Evolutionary conservation across 2,797 vertebrate species (phyloP).

Genomic region (Sebastes diaconus): DNA sequence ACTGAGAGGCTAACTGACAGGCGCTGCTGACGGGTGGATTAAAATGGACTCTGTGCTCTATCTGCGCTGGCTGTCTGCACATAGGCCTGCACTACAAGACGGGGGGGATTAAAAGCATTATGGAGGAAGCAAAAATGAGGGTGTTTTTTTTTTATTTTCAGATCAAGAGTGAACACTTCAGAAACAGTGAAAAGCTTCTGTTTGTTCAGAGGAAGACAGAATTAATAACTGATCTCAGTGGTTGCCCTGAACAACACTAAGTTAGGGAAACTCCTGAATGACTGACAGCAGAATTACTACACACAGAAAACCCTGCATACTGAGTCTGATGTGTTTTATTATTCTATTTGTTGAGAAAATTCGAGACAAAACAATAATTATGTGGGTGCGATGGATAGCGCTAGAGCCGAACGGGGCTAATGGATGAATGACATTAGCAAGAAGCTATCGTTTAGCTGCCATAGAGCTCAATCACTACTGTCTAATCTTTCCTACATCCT

Average conservation of each 20-base stretch:
- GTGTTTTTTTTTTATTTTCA: neutral
- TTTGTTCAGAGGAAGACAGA: neutral
- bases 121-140: neutral
- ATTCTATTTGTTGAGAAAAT: too few species aligned
- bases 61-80: neutral
- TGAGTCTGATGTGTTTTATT: rapidly evolving
- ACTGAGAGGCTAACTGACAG: slow-evolving; percentile 32
- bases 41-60: slow-evolving; percentile 20
- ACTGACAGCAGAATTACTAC: neutral
- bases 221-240: neutral
- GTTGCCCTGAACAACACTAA: neutral
- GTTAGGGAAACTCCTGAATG: neutral
- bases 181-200: neutral
- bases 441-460: too few species aligned
- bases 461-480: too few species aligned
- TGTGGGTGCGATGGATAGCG: too few species aligned
- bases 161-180: neutral
- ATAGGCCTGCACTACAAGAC: neutral
- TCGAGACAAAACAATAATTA: too few species aligned
- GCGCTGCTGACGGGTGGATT: slow-evolving; percentile 42
- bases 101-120: slow-evolving; percentile 25
- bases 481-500: too few species aligned
- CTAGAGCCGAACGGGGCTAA: too few species aligned
- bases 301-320: too few species aligned
- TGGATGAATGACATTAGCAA: too few species aligned